Conservation (phyloP, 2,888 invertebrate genomes). For the Gibbula magus region DNA sequence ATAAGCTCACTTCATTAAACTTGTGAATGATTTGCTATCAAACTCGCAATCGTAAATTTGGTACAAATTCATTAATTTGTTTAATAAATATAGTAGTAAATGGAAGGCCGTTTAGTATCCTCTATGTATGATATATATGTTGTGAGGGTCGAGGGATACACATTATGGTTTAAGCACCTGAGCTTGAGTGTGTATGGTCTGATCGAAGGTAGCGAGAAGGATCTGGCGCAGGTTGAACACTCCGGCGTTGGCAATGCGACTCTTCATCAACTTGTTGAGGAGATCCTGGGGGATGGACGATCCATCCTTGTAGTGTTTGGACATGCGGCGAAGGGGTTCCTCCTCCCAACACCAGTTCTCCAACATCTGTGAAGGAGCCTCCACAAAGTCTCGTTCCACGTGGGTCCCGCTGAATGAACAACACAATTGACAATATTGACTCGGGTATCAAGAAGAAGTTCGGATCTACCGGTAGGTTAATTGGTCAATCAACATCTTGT, state of each 20-base stretch:
- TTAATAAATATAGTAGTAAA: too few species aligned
- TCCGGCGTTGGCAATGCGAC: slow-evolving; percentile 76
- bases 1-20: too few species aligned
- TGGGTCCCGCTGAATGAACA: slow-evolving; percentile 72
- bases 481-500: too few species aligned
- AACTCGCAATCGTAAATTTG: too few species aligned
- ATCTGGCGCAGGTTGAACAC: slow-evolving; percentile 77
- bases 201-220: slow-evolving; percentile 76
- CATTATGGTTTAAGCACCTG: slow-evolving; percentile 45
- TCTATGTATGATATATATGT: too few species aligned
- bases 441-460: too few species aligned
- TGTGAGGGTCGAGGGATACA: too few species aligned
- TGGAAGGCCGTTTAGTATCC: too few species aligned
- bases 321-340: slow-evolving; percentile 76
- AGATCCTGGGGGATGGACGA: slow-evolving; percentile 75
- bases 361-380: slow-evolving; percentile 78
- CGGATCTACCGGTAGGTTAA: too few species aligned
- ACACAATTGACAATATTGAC: not conserved
- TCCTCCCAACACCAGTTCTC: slow-evolving; percentile 78
- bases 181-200: slow-evolving; percentile 74
- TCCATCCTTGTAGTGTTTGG: slow-evolving; percentile 75
- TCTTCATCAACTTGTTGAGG: slow-evolving; percentile 74
- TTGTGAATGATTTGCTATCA: too few species aligned
- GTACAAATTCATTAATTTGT: too few species aligned
- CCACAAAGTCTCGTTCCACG: slow-evolving; percentile 78